Percentiles rank a stretch among this genome's conserved stretches.
Conservation (phyloP, 2,888 invertebrate species). For the Neocrepidodera transversa region DNA sequence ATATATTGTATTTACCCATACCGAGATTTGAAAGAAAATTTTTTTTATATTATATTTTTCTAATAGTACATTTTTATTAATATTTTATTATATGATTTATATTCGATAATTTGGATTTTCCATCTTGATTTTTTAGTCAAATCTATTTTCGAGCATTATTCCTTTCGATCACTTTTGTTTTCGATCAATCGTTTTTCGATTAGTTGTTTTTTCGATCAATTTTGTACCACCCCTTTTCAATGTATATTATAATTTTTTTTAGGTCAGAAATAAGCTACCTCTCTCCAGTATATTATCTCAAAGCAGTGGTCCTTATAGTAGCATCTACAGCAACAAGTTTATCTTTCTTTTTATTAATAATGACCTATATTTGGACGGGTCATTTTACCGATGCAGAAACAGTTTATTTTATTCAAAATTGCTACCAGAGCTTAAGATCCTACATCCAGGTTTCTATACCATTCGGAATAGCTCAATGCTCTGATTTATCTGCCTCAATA, state of each 20-base stretch:
- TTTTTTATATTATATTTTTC: too few relatives aligned
- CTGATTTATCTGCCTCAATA: slow-evolving; percentile 46
- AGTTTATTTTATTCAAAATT: slow-evolving; percentile 42
- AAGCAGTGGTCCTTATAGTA: slow-evolving; percentile 50
- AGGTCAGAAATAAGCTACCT: slow-evolving; percentile 72
- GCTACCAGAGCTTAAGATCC: slow-evolving; percentile 41
- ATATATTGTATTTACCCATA: too few relatives aligned
- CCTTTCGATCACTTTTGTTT: not conserved
- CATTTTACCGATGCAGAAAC: slow-evolving; percentile 45
- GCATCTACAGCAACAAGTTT: slow-evolving; percentile 48
- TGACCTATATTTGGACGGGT: slow-evolving; percentile 47
- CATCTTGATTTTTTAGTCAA: too few relatives aligned
- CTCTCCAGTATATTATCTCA: slow-evolving; percentile 54
- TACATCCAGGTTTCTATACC: slow-evolving; percentile 49
- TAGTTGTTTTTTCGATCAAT: too few relatives aligned
- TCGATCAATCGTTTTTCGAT: too few relatives aligned
- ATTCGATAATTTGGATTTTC: too few relatives aligned
- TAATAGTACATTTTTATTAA: too few relatives aligned
- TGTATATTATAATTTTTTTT: slow-evolving; percentile 41
- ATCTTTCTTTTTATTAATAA: slow-evolving; percentile 46
- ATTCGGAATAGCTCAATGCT: slow-evolving; percentile 46
- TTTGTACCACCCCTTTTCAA: too few relatives aligned
- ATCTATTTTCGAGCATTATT: too few relatives aligned
- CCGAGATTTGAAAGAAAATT: too few relatives aligned
- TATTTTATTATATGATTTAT: too few relatives aligned